A percentile compares a stretch with the other conserved stretches of the same genome.
Evolutionary conservation across 2,797 vertebrate genomes (phyloP).

Genomic region (Enteromius radiatus): DNA sequence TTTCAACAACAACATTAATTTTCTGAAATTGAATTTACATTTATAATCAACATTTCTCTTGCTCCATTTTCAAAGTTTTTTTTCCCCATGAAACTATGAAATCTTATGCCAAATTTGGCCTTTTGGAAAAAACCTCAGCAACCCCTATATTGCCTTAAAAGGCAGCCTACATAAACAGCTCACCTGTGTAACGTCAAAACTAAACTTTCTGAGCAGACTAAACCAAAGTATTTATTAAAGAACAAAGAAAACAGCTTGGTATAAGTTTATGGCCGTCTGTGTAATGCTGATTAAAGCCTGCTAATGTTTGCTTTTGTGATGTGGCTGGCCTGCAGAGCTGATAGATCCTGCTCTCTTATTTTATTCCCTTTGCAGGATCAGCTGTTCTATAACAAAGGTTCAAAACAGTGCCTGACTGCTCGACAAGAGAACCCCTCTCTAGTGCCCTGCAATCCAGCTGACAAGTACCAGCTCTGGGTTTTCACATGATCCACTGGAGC

Average conservation of each 20-base stretch:
- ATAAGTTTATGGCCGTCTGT: background rate
- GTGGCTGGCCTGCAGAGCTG: conserved; percentile 24
- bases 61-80: background rate
- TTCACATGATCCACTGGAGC: conserved; percentile 77
- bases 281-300: conserved; percentile 23
- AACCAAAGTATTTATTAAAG: conserved; percentile 3
- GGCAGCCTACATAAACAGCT: background rate
- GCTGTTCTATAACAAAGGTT: conserved; percentile 82
- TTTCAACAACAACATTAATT: no score
- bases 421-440: conserved; percentile 84
- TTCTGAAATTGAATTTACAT: background rate
- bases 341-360: conserved; percentile 40
- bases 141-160: background rate
- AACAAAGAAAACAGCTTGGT: background rate
- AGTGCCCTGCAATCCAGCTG: conserved; percentile 85
- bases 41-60: background rate
- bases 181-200: background rate
- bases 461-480: conserved; percentile 91
- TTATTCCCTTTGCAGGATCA: conserved; percentile 81
- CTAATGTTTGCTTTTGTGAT: conserved; percentile 32
- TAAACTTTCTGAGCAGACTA: background rate
- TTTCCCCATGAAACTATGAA: background rate
- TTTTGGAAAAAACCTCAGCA: background rate
- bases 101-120: background rate
- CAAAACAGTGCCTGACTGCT: conserved; percentile 89